Conservation (phyloP, 1,140 invertebrate species). For the Aethina tumida region DNA sequence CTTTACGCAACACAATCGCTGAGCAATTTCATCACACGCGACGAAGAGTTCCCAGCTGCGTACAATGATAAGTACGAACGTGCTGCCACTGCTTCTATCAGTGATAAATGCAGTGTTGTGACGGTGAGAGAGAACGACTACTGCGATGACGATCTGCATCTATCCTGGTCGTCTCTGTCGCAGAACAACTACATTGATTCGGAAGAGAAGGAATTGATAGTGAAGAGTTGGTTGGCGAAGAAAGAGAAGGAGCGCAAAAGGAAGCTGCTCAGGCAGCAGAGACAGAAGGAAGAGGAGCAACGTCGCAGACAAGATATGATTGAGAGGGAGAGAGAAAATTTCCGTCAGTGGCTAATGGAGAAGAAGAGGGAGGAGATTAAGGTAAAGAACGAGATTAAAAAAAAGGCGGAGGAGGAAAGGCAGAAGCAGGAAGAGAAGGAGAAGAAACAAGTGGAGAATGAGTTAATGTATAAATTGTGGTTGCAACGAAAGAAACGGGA, state of each 20-base stretch:
- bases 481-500: conserved; percentile 41
- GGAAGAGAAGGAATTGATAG: conserved; percentile 17
- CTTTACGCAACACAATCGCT: too few species aligned
- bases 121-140: too few species aligned
- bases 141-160: too few species aligned
- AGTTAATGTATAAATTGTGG: conserved; percentile 41
- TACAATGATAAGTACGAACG: too few species aligned
- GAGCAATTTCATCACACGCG: too few species aligned
- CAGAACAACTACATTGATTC: conserved; percentile 9
- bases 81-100: too few species aligned
- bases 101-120: too few species aligned
- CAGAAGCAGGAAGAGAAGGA: conserved; percentile 27
- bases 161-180: too few species aligned
- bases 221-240: conserved; percentile 26
- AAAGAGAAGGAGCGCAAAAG: conserved; percentile 24
- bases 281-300: conserved; percentile 24
- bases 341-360: conserved; percentile 26
- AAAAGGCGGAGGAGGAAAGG: conserved; percentile 27
- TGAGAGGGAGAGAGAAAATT: conserved; percentile 28
- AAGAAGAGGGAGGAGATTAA: conserved; percentile 28
- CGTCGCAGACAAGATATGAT: conserved; percentile 9
- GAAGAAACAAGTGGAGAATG: conserved; percentile 36
- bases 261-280: conserved; percentile 10
- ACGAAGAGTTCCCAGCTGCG: too few species aligned
- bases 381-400: conserved; percentile 24